Percentiles rank a stretch among this genome's conserved stretches.
These are phyloP conservation scores for Brassicogethes aeneus DNA, from an alignment of 2,888 invertebrate species.

Conservation along the genomic window DNA sequence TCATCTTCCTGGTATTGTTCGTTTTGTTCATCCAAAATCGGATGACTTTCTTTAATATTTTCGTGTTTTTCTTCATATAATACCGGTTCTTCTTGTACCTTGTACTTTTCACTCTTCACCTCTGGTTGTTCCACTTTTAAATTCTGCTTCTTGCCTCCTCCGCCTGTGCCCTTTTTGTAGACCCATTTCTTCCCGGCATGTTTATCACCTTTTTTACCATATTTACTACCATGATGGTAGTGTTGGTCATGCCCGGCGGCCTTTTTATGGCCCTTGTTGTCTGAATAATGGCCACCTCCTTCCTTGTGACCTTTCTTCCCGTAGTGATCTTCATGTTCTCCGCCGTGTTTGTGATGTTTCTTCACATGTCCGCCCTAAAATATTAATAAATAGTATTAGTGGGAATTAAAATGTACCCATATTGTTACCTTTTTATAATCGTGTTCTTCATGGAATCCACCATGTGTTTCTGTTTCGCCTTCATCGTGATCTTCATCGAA, in stretches of 20 bases:
- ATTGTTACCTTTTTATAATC: conserved; percentile 43
- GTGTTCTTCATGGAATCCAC: conserved; percentile 50
- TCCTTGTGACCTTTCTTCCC: conserved; percentile 49
- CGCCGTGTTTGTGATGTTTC: conserved; percentile 45
- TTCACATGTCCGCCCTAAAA: conserved; percentile 51
- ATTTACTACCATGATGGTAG: conserved; percentile 42
- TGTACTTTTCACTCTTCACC: neutral
- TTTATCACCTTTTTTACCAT: conserved; percentile 43
- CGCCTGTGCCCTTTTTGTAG: conserved; percentile 21
- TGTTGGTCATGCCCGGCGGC: conserved; percentile 50
- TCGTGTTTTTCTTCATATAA: neutral
- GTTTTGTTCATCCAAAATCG: neutral
- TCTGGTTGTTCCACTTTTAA: neutral
- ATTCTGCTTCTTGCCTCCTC: conserved; percentile 6
- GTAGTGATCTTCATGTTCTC: conserved; percentile 44
- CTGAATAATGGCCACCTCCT: conserved; percentile 47
- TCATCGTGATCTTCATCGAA: conserved; percentile 66
- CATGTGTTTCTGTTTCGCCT: conserved; percentile 56
- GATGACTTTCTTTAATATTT: neutral
- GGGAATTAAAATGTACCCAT: too few species aligned
- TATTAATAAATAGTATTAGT: too few species aligned
- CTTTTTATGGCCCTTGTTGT: conserved; percentile 50
- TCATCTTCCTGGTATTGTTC: neutral
- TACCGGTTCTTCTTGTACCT: too few species aligned
- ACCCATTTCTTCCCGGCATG: conserved; percentile 49